Evolutionary conservation across 2,888 invertebrate genomes (phyloP).

Genomic region (Crossocerus cetratus): DNA sequence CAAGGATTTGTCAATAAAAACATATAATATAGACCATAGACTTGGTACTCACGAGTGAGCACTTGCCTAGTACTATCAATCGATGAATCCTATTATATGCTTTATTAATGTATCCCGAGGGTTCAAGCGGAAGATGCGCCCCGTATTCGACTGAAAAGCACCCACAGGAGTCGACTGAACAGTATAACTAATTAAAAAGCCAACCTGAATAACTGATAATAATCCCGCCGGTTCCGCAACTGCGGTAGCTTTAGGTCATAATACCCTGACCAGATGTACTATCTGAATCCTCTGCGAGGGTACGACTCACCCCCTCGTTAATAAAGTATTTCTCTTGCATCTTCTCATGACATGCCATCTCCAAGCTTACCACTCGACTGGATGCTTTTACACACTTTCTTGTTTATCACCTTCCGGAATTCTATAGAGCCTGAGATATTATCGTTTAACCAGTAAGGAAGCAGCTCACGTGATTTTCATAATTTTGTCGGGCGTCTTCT

Average conservation of each 20-base stretch:
- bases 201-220: conserved; percentile 29
- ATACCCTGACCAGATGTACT: conserved; percentile 6
- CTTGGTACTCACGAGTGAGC: too few species aligned
- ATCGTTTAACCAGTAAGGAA: too few species aligned
- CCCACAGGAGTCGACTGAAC: conserved; percentile 3
- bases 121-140: background rate
- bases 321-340: conserved; percentile 39
- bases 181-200: conserved; percentile 28
- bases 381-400: background rate
- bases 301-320: conserved; percentile 24
- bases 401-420: too few species aligned
- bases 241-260: conserved; percentile 15
- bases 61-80: too few species aligned
- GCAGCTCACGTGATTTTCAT: too few species aligned
- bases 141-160: background rate
- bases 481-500: too few species aligned
- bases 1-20: too few species aligned
- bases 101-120: too few species aligned
- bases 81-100: background rate
- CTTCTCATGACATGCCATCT: too few species aligned
- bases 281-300: conserved; percentile 8
- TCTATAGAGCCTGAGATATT: too few species aligned
- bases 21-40: too few species aligned
- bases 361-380: too few species aligned
- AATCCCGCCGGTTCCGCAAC: conserved; percentile 3